Conservation (phyloP, 2,797 vertebrate species). For the Mastacembelus armatus region DNA sequence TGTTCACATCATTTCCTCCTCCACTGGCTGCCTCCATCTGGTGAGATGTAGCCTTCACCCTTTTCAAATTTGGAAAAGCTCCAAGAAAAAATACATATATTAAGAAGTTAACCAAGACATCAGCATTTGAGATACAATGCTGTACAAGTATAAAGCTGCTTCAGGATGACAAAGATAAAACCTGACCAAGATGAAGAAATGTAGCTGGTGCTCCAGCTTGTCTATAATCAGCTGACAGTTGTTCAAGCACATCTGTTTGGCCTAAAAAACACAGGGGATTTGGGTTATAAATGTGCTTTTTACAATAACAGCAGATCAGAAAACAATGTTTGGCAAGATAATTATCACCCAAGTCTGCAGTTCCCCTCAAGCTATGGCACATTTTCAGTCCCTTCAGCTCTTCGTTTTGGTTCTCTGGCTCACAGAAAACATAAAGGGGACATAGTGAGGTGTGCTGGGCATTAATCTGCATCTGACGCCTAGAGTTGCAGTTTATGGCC, state of each 20-base stretch:
- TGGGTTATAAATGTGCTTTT: background rate
- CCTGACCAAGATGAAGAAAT: conserved; percentile 10
- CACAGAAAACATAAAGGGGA: too few species aligned
- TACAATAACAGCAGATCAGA: background rate
- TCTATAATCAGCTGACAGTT: background rate
- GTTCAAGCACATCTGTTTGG: background rate
- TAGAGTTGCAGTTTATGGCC: too few species aligned
- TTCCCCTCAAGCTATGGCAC: too few species aligned
- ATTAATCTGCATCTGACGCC: too few species aligned
- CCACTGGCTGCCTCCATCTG: conserved; percentile 55
- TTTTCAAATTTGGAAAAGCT: conserved; percentile 43
- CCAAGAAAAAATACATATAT: too few species aligned
- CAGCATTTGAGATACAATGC: conserved; percentile 29
- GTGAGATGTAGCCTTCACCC: conserved; percentile 42
- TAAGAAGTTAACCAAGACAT: conserved; percentile 26
- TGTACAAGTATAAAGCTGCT: conserved; percentile 19
- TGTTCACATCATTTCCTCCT: conserved; percentile 60
- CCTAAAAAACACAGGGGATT: background rate
- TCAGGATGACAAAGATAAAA: conserved; percentile 13
- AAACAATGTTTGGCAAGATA: background rate
- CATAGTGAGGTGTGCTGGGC: too few species aligned
- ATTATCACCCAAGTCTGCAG: too few species aligned
- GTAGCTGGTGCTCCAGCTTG: too few species aligned
- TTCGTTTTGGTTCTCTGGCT: too few species aligned
- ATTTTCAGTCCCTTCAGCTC: too few species aligned